Evolutionary conservation across 2,797 vertebrate species (phyloP).

Genomic region (Sebastes kiyomatsui): DNA sequence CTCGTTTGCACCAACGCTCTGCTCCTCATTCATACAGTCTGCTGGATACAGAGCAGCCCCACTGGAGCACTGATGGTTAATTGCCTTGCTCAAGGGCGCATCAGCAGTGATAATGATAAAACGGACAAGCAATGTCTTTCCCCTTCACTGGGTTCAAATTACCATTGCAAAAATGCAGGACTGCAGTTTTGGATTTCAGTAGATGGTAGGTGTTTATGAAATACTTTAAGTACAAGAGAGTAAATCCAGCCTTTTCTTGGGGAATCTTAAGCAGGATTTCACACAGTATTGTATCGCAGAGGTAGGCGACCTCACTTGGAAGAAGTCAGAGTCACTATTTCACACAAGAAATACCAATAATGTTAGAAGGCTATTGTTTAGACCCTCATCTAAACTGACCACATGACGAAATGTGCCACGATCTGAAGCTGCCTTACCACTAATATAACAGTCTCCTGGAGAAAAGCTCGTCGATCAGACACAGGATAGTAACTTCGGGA

Average conservation of each 20-base stretch:
- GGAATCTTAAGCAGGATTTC: too few relatives aligned
- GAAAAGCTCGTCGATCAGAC: not conserved
- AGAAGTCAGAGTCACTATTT: not conserved
- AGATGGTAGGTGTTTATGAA: not conserved
- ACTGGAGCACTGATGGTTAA: conserved; percentile 12
- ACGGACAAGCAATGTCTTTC: not conserved
- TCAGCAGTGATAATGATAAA: conserved; percentile 6
- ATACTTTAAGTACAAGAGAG: not conserved
- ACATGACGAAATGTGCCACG: not conserved
- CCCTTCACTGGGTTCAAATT: not conserved
- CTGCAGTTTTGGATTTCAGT: not conserved
- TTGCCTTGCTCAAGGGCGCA: conserved; percentile 9
- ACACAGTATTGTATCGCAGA: not conserved
- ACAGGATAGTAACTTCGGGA: not conserved
- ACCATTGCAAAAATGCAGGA: not conserved
- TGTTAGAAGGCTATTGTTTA: not conserved
- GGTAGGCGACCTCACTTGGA: not conserved
- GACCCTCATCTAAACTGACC: not conserved
- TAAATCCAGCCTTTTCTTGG: not conserved
- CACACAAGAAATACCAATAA: not conserved
- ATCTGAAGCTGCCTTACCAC: not conserved
- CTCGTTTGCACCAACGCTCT: not conserved
- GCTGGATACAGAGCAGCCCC: not conserved
- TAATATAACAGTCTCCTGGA: not conserved
- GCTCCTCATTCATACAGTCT: not conserved